A percentile compares a stretch with the other conserved stretches of the same genome.
These are phyloP conservation scores for Drosophila navojoa DNA, from an alignment of 1,140 invertebrate species.

Conservation along the genomic window DNA sequence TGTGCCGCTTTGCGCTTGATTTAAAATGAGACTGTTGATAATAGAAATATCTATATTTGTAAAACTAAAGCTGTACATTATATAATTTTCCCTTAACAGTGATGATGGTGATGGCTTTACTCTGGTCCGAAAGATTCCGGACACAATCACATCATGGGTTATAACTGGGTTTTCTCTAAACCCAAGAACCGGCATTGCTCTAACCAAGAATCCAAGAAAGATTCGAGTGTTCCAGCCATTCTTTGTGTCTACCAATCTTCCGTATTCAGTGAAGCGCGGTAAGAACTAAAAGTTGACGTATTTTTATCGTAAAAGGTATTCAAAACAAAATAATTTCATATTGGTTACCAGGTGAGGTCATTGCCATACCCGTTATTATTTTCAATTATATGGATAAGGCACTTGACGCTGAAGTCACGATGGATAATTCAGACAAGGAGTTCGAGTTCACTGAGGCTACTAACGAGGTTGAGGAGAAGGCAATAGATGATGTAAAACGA, in stretches of 20 bases:
- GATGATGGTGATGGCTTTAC: conserved; percentile 65
- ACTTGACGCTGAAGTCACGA: conserved; percentile 90
- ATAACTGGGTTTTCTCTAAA: conserved; percentile 97
- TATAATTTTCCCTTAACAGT: conserved; percentile 18
- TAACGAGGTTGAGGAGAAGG: conserved; percentile 85
- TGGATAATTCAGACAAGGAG: conserved; percentile 91
- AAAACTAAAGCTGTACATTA: not conserved
- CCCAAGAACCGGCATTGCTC: conserved; percentile 91
- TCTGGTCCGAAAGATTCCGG: conserved; percentile 87
- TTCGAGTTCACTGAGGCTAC: conserved; percentile 90
- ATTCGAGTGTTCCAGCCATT: conserved; percentile 94
- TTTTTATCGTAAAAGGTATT: too few species aligned
- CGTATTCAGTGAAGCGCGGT: conserved; percentile 93
- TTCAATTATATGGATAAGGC: conserved; percentile 86
- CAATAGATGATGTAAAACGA: conserved; percentile 86
- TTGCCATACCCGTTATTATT: conserved; percentile 75
- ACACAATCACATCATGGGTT: conserved; percentile 96
- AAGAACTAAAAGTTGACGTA: not conserved
- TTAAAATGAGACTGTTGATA: not conserved
- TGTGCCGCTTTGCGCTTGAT: not conserved
- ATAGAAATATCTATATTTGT: not conserved
- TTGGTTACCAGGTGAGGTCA: conserved; percentile 67
- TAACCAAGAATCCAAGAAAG: conserved; percentile 89
- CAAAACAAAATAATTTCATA: not conserved
- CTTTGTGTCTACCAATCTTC: conserved; percentile 91